Percentiles rank a stretch among this genome's conserved stretches.
phyloP scores from a whole-genome alignment of 2,797 vertebrate species.

The Furcifer pardalis region DNA sequence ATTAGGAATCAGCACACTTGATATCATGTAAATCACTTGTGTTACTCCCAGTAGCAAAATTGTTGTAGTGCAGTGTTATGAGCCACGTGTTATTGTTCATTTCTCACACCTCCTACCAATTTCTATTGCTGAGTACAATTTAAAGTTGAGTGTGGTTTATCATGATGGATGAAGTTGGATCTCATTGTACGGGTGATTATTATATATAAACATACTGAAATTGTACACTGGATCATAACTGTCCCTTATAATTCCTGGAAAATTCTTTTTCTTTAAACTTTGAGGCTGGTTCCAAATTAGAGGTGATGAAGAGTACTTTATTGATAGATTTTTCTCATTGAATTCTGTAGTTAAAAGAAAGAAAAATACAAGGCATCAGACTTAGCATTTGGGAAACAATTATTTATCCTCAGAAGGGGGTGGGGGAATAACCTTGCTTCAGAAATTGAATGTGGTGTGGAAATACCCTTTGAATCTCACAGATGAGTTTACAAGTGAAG shows the following conservation, averaged over 20 bases:
- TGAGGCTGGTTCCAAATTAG: background rate
- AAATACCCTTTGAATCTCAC: conserved; percentile 14
- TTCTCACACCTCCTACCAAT: background rate
- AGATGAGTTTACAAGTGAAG: conserved; percentile 11
- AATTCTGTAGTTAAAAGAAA: background rate
- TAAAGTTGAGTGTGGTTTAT: background rate
- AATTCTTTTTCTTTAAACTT: background rate
- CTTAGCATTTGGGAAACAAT: conserved; percentile 12
- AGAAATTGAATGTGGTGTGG: background rate
- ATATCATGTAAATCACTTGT: no score
- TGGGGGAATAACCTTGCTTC: background rate
- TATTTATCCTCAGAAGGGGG: background rate
- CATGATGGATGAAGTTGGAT: background rate
- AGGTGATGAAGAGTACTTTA: background rate
- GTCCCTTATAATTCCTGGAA: background rate
- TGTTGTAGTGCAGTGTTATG: no score
- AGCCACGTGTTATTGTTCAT: background rate
- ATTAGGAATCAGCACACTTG: no score
- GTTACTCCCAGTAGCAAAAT: no score
- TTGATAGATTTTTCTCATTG: conserved; percentile 13
- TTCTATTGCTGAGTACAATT: no score
- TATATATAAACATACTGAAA: background rate
- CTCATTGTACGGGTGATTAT: background rate
- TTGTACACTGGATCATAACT: background rate
- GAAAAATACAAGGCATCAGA: background rate